A percentile compares a stretch with the other conserved stretches of the same genome.
Conservation (phyloP, 2,113 vertebrate species). For the Gallinago jamesoni region DNA sequence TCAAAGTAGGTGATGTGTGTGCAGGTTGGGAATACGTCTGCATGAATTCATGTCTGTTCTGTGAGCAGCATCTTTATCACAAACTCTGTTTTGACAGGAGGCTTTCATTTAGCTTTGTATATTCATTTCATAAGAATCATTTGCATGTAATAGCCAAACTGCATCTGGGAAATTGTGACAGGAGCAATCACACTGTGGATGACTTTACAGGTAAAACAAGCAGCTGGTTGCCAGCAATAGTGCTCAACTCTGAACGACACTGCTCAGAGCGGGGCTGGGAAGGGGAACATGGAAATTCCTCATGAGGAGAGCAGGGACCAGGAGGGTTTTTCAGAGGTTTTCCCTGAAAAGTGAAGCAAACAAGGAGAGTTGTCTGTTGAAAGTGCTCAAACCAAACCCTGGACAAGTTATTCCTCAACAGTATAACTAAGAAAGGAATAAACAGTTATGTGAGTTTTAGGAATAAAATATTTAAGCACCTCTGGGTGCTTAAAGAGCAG, state of each 20-base stretch:
- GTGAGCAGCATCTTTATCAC: neutral
- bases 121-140: neutral
- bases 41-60: neutral
- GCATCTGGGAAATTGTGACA: conserved; percentile 15
- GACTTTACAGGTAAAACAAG: neutral
- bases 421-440: neutral
- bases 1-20: neutral
- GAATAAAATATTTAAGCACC: neutral
- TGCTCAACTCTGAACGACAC: neutral
- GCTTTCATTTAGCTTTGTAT: conserved; percentile 15
- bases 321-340: neutral
- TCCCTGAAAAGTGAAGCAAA: neutral
- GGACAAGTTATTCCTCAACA: neutral
- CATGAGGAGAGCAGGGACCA: neutral
- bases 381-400: neutral
- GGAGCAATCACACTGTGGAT: conserved; percentile 1
- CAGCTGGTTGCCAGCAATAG: neutral
- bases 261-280: neutral
- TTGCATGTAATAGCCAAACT: conserved; percentile 33
- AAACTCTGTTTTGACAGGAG: conserved; percentile 20
- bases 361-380: neutral
- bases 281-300: neutral
- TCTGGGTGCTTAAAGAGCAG: neutral
- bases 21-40: neutral
- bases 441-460: neutral